Evolutionary conservation across 2,797 vertebrate genomes (phyloP).

Genomic region (Scomberomorus guttatus): DNA sequence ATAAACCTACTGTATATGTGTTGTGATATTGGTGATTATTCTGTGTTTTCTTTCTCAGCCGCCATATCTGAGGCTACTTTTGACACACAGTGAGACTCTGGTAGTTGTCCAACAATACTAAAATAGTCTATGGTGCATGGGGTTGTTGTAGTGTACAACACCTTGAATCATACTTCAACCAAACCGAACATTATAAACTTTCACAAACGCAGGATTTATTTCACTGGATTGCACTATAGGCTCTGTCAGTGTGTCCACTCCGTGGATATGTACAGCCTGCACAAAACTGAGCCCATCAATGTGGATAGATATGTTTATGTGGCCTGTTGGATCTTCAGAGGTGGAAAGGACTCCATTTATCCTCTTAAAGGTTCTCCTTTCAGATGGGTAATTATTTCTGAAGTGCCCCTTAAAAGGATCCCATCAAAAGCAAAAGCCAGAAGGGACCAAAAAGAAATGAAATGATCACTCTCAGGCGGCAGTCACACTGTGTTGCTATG

Average conservation of each 20-base stretch:
- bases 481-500: constrained; percentile 4
- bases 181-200: neutral
- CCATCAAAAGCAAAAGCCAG: constrained; percentile 50
- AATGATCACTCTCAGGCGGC: constrained; percentile 47
- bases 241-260: neutral
- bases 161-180: too few species aligned
- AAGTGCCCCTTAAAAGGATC: constrained; percentile 54
- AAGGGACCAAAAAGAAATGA: constrained; percentile 49
- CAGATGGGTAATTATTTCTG: constrained; percentile 56
- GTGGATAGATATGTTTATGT: constrained; percentile 17
- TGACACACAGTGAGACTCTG: neutral
- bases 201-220: neutral
- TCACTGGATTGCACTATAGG: neutral
- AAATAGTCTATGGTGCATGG: neutral
- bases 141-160: neutral
- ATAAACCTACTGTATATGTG: too few species aligned
- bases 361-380: constrained; percentile 44
- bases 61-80: neutral
- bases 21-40: neutral
- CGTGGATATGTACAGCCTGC: neutral
- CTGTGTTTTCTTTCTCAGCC: neutral
- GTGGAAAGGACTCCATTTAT: constrained; percentile 21
- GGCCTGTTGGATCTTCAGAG: neutral
- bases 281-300: neutral
- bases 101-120: neutral